These are phyloP conservation scores for Parnassius orleans DNA, from an alignment of 2,888 invertebrate genomes.

Conservation along the genomic window DNA sequence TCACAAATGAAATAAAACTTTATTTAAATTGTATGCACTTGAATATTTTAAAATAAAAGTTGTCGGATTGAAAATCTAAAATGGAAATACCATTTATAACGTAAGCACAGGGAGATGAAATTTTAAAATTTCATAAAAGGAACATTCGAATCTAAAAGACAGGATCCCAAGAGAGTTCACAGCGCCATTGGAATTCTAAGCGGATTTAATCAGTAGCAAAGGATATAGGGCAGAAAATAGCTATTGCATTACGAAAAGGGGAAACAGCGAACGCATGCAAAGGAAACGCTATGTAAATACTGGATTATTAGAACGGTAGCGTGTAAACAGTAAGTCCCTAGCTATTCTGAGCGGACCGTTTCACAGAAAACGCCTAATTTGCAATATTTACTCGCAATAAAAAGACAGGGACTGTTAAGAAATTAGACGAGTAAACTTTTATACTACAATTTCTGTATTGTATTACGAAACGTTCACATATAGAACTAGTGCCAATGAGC, in stretches of 20 bases:
- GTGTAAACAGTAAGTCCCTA: conserved; percentile 2
- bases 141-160: conserved; percentile 5
- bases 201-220: conserved; percentile 13
- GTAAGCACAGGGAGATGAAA: neutral
- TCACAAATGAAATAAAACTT: no score
- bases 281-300: conserved; percentile 24
- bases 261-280: conserved; percentile 3
- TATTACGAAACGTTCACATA: no score
- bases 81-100: neutral
- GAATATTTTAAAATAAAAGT: no score
- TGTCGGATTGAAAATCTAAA: neutral
- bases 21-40: no score
- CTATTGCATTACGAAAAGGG: neutral
- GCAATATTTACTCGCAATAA: neutral
- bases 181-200: conserved; percentile 8
- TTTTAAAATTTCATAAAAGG: conserved; percentile 4
- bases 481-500: no score
- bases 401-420: conserved; percentile 5
- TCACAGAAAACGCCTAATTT: conserved; percentile 18
- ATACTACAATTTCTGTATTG: no score
- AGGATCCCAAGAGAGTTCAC: neutral
- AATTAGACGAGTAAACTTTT: neutral
- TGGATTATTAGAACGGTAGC: conserved; percentile 15
- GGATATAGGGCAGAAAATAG: conserved; percentile 1
- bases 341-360: conserved; percentile 15